Evolutionary conservation across 2,888 invertebrate genomes (phyloP).

Genomic region (Chirona hameri): DNA sequence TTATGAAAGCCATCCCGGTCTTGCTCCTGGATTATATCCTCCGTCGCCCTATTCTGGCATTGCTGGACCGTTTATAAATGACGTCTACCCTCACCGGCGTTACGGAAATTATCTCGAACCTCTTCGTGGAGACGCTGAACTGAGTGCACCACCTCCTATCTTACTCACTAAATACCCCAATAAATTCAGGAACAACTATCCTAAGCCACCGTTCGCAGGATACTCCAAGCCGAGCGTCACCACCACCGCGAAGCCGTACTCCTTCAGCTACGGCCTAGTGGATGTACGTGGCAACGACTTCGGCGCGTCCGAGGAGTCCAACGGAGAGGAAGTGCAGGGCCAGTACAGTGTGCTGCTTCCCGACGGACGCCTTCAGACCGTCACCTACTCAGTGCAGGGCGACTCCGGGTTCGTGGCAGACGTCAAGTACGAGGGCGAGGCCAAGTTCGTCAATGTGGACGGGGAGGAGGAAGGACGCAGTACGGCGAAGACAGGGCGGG

Average conservation of each 20-base stretch:
- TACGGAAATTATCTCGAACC: no score
- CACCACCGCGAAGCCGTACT: neutral
- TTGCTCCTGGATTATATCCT: no score
- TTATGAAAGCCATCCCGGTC: no score
- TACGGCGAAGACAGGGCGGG: neutral
- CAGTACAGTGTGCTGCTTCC: conserved; percentile 6
- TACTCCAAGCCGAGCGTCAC: no score
- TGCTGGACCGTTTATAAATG: no score
- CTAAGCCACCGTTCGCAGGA: no score
- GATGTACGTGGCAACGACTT: neutral
- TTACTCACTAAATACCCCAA: no score
- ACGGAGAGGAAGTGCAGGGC: neutral
- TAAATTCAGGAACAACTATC: no score
- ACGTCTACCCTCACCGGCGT: no score
- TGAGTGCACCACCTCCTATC: no score
- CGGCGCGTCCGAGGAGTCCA: neutral
- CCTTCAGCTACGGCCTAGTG: conserved; percentile 8
- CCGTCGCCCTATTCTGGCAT: no score
- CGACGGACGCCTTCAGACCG: neutral
- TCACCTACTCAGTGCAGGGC: conserved; percentile 1
- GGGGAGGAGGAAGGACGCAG: neutral
- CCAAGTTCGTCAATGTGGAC: neutral
- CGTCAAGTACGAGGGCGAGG: neutral
- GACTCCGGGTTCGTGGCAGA: conserved; percentile 11
- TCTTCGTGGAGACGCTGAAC: no score